These are phyloP conservation scores for Ophion costatus DNA, from an alignment of 2,888 invertebrate species.

Conservation along the genomic window DNA sequence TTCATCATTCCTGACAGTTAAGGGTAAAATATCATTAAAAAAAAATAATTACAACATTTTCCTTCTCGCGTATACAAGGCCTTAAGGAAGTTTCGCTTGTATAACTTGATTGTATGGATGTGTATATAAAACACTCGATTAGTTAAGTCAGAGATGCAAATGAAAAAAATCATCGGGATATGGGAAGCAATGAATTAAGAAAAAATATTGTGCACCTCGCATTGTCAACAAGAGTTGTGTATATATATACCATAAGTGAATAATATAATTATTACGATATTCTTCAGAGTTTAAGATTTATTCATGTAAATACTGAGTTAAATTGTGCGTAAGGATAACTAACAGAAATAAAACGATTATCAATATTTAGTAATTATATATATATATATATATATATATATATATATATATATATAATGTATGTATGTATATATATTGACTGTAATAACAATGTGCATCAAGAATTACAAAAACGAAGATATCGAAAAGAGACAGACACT, in stretches of 20 bases:
- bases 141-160: constrained; percentile 9
- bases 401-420: no score
- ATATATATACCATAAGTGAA: constrained; percentile 52
- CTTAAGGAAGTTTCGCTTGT: constrained; percentile 36
- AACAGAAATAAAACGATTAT: constrained; percentile 37
- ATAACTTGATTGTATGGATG: constrained; percentile 58
- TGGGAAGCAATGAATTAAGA: constrained; percentile 13
- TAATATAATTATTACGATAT: constrained; percentile 41
- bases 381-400: no score
- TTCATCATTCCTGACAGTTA: no score
- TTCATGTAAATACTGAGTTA: constrained; percentile 61
- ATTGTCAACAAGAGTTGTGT: constrained; percentile 44
- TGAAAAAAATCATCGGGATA: constrained; percentile 12
- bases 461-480: neutral
- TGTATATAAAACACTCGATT: constrained; percentile 59
- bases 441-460: neutral
- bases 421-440: no score
- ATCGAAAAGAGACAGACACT: neutral
- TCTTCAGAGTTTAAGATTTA: constrained; percentile 54
- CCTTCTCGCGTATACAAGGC: neutral
- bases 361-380: constrained; percentile 18
- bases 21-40: no score
- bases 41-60: no score
- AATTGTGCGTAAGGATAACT: constrained; percentile 44
- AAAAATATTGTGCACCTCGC: constrained; percentile 25